phyloP scores from a whole-genome alignment of 2,888 invertebrate genomes.

The Tanytarsus gracilentus region DNA sequence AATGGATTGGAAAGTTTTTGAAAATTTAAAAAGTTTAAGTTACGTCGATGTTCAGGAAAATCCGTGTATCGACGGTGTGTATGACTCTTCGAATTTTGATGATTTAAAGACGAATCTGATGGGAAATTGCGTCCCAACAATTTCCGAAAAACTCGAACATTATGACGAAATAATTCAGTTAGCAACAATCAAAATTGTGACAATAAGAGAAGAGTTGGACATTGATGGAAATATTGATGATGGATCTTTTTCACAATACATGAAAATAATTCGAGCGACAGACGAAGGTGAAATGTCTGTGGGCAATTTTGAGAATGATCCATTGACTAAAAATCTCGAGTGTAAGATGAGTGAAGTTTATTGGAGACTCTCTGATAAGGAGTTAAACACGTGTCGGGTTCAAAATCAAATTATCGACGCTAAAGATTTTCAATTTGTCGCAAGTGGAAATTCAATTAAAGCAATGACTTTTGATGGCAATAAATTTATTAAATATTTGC shows the following conservation, averaged over 20 bases:
- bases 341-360: neutral
- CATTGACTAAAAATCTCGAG: neutral
- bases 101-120: neutral
- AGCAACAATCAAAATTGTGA: neutral
- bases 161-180: neutral
- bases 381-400: conserved; percentile 5
- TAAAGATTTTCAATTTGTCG: neutral
- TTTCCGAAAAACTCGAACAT: neutral
- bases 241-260: neutral
- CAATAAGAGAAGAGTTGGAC: neutral
- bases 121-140: neutral
- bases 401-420: conserved; percentile 6
- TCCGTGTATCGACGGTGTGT: conserved; percentile 6
- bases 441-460: neutral
- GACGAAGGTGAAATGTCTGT: neutral
- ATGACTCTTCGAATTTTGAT: neutral
- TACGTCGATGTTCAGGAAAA: conserved; percentile 30
- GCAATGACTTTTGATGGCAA: neutral
- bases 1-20: conserved; percentile 26
- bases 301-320: neutral
- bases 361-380: conserved; percentile 2
- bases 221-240: neutral
- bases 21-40: conserved; percentile 19
- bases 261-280: neutral
- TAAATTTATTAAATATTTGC: conserved; percentile 4